phyloP scores from a whole-genome alignment of 2,113 vertebrate genomes.

The Stomatorhinus ivindoensis region DNA sequence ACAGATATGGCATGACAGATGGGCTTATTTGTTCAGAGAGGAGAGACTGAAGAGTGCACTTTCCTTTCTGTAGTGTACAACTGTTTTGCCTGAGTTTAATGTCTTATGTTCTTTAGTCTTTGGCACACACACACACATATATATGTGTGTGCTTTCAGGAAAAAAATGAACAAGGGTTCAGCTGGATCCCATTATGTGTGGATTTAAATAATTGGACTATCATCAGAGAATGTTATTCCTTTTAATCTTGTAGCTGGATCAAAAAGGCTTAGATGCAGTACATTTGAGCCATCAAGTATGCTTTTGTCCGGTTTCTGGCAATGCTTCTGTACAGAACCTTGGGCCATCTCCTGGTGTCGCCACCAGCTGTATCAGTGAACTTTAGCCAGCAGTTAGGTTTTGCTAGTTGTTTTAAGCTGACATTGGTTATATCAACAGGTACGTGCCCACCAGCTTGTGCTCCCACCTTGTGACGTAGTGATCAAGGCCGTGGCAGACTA shows the following conservation, averaged over 20 bases:
- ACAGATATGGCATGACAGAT: constrained; percentile 16
- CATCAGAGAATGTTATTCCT: background rate
- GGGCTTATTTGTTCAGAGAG: constrained; percentile 22
- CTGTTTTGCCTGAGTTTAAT: background rate
- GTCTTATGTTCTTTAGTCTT: background rate
- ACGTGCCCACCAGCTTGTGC: constrained; percentile 89
- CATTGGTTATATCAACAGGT: constrained; percentile 58
- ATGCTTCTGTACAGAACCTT: background rate
- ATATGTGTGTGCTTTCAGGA: background rate
- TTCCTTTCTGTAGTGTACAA: constrained; percentile 18
- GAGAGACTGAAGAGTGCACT: background rate
- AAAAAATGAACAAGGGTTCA: background rate
- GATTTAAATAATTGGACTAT: background rate
- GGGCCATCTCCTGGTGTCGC: background rate
- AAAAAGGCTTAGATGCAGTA: background rate
- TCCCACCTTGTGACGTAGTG: constrained; percentile 89
- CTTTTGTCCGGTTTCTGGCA: background rate
- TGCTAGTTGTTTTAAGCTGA: background rate
- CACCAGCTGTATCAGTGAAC: background rate
- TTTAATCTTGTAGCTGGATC: background rate
- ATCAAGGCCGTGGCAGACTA: constrained; percentile 91
- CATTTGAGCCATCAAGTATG: background rate
- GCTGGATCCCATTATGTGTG: background rate
- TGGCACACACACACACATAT: too few relatives aligned
- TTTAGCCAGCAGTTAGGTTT: constrained; percentile 17